Evolutionary conservation across 2,888 invertebrate species (phyloP).

Genomic region (Cheilosia vulpina): DNA sequence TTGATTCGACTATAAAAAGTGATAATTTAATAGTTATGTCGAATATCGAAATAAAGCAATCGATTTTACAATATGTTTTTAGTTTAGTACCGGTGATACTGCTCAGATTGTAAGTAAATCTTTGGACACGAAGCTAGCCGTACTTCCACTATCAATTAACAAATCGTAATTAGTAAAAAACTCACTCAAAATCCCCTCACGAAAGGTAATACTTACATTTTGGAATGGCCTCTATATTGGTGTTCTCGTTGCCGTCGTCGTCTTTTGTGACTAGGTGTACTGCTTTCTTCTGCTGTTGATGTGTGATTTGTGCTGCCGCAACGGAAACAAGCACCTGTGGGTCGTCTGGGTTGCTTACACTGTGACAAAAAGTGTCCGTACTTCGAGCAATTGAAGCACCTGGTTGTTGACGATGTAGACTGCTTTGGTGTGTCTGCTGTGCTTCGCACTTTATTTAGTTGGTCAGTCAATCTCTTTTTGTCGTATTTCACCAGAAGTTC

Average conservation of each 20-base stretch:
- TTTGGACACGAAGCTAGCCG: constrained; percentile 10
- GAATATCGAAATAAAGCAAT: no score
- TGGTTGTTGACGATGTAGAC: neutral
- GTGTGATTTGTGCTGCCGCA: constrained; percentile 11
- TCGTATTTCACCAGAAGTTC: constrained; percentile 9
- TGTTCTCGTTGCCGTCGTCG: neutral
- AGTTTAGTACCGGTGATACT: constrained; percentile 6
- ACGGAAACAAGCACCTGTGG: neutral
- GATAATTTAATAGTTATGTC: no score
- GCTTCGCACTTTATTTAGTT: neutral
- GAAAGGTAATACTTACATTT: constrained; percentile 22
- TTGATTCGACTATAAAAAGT: no score
- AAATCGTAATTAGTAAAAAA: neutral
- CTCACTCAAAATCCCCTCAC: neutral
- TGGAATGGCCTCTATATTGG: neutral
- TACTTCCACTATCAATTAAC: constrained; percentile 16
- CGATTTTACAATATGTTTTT: neutral
- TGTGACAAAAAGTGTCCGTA: constrained; percentile 7
- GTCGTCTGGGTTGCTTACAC: neutral
- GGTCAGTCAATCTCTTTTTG: constrained; percentile 8
- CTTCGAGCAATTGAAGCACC: neutral
- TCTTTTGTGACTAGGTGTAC: constrained; percentile 1
- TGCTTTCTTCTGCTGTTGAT: constrained; percentile 10
- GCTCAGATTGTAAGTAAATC: neutral
- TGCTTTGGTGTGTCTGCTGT: neutral